These are phyloP conservation scores for Indicator indicator DNA, from an alignment of 2,113 vertebrate genomes.

Conservation along the genomic window DNA sequence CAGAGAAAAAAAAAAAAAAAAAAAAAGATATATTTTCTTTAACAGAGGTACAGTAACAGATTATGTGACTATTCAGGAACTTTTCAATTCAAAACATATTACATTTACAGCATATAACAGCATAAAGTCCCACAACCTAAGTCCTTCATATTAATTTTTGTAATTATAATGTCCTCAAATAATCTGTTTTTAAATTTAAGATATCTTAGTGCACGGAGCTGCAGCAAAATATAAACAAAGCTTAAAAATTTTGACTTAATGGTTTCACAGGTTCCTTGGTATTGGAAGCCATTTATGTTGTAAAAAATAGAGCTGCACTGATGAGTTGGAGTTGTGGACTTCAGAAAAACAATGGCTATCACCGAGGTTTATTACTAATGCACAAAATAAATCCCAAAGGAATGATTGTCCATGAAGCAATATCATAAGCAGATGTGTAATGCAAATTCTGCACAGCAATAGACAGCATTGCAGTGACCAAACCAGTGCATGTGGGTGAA, in stretches of 20 bases:
- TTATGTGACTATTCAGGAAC: not conserved
- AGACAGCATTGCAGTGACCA: accelerated
- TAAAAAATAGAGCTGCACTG: not conserved
- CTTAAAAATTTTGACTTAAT: not conserved
- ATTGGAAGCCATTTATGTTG: not conserved
- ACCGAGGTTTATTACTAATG: not conserved
- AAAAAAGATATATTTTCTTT: not conserved
- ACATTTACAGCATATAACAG: not conserved
- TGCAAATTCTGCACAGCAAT: not conserved
- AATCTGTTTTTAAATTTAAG: not conserved
- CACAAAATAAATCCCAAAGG: not conserved
- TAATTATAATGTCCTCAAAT: not conserved
- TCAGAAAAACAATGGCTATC: not conserved
- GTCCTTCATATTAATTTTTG: not conserved
- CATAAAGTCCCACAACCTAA: not conserved
- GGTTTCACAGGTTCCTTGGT: not conserved
- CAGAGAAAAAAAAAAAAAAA: not conserved
- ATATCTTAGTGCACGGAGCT: not conserved
- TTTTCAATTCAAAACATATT: not conserved
- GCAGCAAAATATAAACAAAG: not conserved
- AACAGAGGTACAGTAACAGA: not conserved
- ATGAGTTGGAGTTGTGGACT: not conserved
- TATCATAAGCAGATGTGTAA: not conserved
- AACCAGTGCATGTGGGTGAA: not conserved
- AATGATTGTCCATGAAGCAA: not conserved